phyloP scores from a whole-genome alignment of 1,140 invertebrate species.

The Metopolophium dirhodum region DNA sequence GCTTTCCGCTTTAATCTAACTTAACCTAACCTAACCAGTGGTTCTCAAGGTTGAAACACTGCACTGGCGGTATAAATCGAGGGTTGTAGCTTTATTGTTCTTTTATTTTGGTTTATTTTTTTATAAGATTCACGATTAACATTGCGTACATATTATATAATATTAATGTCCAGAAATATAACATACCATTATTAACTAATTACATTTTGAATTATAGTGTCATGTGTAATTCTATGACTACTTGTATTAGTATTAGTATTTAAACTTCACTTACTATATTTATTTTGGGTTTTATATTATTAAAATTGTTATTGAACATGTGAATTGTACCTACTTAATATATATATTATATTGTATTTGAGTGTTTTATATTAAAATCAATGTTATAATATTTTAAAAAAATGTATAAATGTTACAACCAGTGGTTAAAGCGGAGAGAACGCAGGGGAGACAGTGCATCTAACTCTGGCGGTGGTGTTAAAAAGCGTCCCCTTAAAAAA shows the following conservation, averaged over 20 bases:
- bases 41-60: background rate
- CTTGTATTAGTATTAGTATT: background rate
- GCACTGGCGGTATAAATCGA: too few relatives aligned
- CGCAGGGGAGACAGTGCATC: too few relatives aligned
- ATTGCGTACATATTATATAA: background rate
- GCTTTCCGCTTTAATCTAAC: background rate
- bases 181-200: background rate
- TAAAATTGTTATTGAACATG: background rate
- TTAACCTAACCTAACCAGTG: background rate
- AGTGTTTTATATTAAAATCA: background rate
- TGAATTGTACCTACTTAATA: background rate
- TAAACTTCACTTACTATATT: too few relatives aligned
- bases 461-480: too few relatives aligned
- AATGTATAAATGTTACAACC: too few relatives aligned
- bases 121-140: background rate
- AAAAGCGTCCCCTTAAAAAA: too few relatives aligned
- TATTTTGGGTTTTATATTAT: background rate
- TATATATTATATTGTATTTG: background rate
- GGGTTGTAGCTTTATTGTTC: too few relatives aligned
- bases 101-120: background rate
- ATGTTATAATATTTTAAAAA: too few relatives aligned
- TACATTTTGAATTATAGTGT: too few relatives aligned
- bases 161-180: background rate
- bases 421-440: too few relatives aligned
- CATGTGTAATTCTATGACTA: background rate